Conservation (phyloP, 2,797 vertebrate species). For the Syngnathus rostellatus region DNA sequence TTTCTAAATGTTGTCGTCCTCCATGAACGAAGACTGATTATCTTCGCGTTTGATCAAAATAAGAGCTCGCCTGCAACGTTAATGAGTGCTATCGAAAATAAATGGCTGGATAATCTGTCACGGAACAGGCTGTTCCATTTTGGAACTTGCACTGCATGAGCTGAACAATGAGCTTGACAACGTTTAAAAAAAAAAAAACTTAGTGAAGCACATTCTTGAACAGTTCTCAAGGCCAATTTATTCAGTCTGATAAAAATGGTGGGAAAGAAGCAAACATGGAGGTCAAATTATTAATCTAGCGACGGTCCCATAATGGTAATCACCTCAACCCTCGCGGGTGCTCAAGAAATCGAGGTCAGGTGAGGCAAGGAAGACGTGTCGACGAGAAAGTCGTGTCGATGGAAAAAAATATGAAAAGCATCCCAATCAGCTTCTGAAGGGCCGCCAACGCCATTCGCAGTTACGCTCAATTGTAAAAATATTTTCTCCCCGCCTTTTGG, state of each 20-base stretch:
- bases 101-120: background rate
- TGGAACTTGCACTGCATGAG: background rate
- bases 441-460: background rate
- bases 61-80: background rate
- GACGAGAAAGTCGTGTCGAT: slow-evolving; percentile 23
- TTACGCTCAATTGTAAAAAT: background rate
- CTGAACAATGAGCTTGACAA: slow-evolving; percentile 5
- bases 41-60: too few relatives aligned
- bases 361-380: slow-evolving; percentile 24
- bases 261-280: slow-evolving; percentile 16
- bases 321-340: slow-evolving; percentile 29
- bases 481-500: background rate
- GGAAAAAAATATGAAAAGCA: background rate
- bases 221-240: slow-evolving; percentile 8
- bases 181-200: slow-evolving; percentile 1
- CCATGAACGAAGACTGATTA: too few relatives aligned
- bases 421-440: background rate
- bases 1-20: too few relatives aligned
- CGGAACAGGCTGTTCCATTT: background rate
- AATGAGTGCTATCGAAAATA: background rate
- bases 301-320: slow-evolving; percentile 36
- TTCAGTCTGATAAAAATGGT: slow-evolving; percentile 20
- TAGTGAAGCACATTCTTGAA: slow-evolving; percentile 14
- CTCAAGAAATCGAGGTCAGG: slow-evolving; percentile 22
- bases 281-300: slow-evolving; percentile 37